These are phyloP conservation scores for Leucoptera coffeella DNA, from an alignment of 2,888 invertebrate species.

Conservation along the genomic window DNA sequence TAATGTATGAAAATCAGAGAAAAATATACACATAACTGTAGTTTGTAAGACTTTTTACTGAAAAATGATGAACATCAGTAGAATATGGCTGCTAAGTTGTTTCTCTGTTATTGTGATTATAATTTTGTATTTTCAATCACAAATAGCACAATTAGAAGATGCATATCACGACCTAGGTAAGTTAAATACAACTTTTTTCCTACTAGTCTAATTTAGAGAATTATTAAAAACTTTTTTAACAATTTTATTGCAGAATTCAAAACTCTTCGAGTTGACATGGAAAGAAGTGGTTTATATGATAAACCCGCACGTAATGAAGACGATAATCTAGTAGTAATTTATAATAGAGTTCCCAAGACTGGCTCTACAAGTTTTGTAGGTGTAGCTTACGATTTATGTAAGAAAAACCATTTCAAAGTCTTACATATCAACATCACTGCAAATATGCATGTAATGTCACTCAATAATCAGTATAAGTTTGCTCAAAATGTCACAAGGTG, in stretches of 20 bases:
- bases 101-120: slow-evolving; percentile 35
- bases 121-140: slow-evolving; percentile 41
- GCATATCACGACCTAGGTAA: slow-evolving; percentile 31
- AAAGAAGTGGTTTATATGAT: slow-evolving; percentile 31
- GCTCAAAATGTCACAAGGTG: slow-evolving; percentile 87
- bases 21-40: no score
- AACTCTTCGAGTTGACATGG: slow-evolving; percentile 21
- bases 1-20: no score
- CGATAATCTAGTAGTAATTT: slow-evolving; percentile 76
- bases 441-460: slow-evolving; percentile 90
- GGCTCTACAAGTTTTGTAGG: slow-evolving; percentile 95
- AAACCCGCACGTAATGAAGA: slow-evolving; percentile 28
- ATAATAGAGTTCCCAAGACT: slow-evolving; percentile 95
- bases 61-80: slow-evolving; percentile 45
- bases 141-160: slow-evolving; percentile 36
- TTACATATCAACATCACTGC: slow-evolving; percentile 94
- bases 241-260: slow-evolving; percentile 26
- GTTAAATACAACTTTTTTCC: slow-evolving; percentile 5
- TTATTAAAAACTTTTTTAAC: neutral
- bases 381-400: slow-evolving; percentile 81
- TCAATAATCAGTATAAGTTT: slow-evolving; percentile 86
- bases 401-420: slow-evolving; percentile 57
- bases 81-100: slow-evolving; percentile 38
- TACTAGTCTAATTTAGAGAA: neutral
- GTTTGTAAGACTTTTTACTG: no score